phyloP scores from a whole-genome alignment of 2,113 vertebrate species.

The Archocentrus centrarchus region DNA sequence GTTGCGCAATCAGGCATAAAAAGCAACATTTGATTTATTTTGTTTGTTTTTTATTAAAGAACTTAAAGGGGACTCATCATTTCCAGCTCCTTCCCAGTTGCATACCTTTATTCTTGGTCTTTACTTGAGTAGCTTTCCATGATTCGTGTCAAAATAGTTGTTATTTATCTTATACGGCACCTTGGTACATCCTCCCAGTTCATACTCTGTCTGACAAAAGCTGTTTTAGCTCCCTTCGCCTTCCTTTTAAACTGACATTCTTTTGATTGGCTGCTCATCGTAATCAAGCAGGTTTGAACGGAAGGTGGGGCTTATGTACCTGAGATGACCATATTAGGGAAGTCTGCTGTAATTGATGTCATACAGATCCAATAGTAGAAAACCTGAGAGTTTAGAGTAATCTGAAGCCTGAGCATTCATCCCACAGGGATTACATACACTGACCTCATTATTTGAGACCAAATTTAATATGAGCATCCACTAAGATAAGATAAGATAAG shows the following conservation, averaged over 20 bases:
- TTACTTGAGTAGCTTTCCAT: neutral
- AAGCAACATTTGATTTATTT: fast-evolving
- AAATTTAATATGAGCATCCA: neutral
- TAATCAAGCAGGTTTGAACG: neutral
- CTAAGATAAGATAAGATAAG: no score
- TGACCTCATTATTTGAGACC: neutral
- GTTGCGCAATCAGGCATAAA: neutral
- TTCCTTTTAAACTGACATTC: neutral
- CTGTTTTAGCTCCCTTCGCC: neutral
- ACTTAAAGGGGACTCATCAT: neutral
- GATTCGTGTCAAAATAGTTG: neutral
- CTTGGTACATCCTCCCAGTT: neutral
- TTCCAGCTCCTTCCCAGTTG: neutral
- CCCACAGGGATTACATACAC: no score
- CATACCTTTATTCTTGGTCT: neutral
- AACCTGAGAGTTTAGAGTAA: neutral
- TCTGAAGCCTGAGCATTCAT: no score
- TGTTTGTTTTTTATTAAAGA: neutral
- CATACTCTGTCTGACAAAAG: neutral
- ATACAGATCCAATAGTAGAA: neutral
- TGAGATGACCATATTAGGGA: neutral
- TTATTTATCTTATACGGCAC: neutral
- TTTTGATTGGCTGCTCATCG: neutral
- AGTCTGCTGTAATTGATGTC: neutral
- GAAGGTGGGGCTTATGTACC: fast-evolving